Conservation (phyloP, 2,888 invertebrate species). For the Pollenia amentaria region DNA sequence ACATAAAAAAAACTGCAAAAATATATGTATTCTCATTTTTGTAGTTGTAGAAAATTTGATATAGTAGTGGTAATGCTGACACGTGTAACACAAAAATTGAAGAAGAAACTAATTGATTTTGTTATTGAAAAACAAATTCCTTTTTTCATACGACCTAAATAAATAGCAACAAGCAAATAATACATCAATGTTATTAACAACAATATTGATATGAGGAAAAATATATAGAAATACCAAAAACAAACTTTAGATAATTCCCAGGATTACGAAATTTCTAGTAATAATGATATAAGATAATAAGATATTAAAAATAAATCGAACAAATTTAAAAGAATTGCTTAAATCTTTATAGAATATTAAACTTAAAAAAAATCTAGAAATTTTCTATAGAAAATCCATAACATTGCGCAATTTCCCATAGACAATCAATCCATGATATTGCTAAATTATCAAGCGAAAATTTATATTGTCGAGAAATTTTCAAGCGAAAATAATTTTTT, state of each 20-base stretch:
- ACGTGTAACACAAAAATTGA: slow-evolving; percentile 43
- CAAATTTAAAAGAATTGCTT: too few species aligned
- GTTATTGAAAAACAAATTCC: neutral
- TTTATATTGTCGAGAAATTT: too few species aligned
- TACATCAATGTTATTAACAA: neutral
- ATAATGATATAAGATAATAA: neutral
- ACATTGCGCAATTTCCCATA: too few species aligned
- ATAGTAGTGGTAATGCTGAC: slow-evolving; percentile 13
- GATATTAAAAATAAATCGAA: too few species aligned
- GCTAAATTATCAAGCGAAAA: too few species aligned
- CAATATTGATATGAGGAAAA: neutral
- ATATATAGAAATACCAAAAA: neutral
- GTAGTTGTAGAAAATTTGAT: neutral
- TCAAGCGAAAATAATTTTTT: too few species aligned
- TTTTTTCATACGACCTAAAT: neutral
- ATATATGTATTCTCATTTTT: neutral
- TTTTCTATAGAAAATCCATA: too few species aligned
- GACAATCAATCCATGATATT: too few species aligned
- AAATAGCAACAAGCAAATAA: neutral
- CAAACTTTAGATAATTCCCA: neutral
- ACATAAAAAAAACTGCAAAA: neutral
- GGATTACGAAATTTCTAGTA: neutral
- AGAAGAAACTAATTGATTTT: slow-evolving; percentile 49
- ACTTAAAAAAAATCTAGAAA: too few species aligned
- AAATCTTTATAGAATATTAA: too few species aligned